These are phyloP conservation scores for Coregonus ussuriensis DNA, from an alignment of 2,797 vertebrate genomes.

Conservation along the genomic window DNA sequence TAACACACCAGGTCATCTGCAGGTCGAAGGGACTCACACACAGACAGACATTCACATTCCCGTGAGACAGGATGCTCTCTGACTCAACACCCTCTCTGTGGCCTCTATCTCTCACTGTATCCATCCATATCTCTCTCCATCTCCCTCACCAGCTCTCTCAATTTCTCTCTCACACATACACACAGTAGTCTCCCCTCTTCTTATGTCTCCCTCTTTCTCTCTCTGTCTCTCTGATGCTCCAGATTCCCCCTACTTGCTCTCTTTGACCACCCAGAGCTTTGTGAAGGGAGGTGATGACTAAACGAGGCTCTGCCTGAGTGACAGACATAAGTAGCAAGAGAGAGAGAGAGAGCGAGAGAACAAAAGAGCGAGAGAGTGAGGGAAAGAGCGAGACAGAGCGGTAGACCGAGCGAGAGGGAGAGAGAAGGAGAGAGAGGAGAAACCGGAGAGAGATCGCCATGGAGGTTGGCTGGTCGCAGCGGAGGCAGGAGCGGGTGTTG, in stretches of 20 bases:
- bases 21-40: background rate
- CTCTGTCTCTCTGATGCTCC: background rate
- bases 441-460: too few relatives aligned
- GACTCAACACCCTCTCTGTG: background rate
- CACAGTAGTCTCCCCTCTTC: background rate
- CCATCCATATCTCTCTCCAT: background rate
- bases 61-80: constrained; percentile 4
- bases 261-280: constrained; percentile 5
- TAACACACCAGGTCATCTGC: too few relatives aligned
- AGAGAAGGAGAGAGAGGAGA: background rate
- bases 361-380: background rate
- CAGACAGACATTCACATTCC: constrained; percentile 37
- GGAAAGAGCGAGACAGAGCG: background rate
- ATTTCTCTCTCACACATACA: background rate
- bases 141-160: background rate
- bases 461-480: background rate
- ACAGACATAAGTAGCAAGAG: constrained; percentile 1
- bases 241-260: background rate
- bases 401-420: background rate
- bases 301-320: constrained; percentile 9
- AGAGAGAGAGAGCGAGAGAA: background rate
- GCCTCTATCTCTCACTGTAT: background rate
- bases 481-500: constrained; percentile 3
- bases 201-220: background rate
- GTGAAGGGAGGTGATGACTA: constrained; percentile 21